Percentiles rank a stretch among this genome's conserved stretches.
These are phyloP conservation scores for Phrynocephalus forsythii DNA, from an alignment of 2,797 vertebrate species.

Conservation along the genomic window DNA sequence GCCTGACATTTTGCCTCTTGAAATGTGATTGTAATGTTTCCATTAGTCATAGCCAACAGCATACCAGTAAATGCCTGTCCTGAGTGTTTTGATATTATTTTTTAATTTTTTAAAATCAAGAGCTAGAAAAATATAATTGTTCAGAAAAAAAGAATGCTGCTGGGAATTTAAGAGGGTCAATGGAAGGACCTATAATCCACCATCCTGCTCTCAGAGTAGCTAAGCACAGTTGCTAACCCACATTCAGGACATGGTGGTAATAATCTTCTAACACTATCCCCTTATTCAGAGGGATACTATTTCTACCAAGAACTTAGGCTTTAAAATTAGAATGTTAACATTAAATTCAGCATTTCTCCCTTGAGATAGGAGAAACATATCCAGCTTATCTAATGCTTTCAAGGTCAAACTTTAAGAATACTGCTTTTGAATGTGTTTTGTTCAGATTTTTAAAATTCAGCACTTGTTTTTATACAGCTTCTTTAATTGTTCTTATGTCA, in stretches of 20 bases:
- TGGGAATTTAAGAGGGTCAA: not conserved
- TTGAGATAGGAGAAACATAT: no score
- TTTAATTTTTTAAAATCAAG: constrained; percentile 8
- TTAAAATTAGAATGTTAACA: no score
- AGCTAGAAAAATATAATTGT: not conserved
- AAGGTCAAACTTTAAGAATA: no score
- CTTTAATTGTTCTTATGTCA: no score
- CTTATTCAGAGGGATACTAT: not conserved
- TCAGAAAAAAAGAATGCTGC: not conserved
- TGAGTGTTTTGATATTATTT: constrained; percentile 5
- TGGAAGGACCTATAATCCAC: not conserved
- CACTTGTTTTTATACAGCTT: no score
- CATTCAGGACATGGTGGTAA: not conserved
- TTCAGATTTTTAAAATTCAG: no score
- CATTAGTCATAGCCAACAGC: not conserved
- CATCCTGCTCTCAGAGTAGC: not conserved
- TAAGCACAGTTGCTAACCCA: not conserved
- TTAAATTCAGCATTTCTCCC: no score
- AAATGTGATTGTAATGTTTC: not conserved
- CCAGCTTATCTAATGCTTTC: no score
- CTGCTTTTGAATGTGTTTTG: no score
- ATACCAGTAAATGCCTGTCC: not conserved
- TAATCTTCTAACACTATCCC: not conserved
- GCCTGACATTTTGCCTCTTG: not conserved
- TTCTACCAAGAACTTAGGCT: not conserved